Evolutionary conservation across 2,797 vertebrate genomes (phyloP).

Genomic region (Fratercula arctica): DNA sequence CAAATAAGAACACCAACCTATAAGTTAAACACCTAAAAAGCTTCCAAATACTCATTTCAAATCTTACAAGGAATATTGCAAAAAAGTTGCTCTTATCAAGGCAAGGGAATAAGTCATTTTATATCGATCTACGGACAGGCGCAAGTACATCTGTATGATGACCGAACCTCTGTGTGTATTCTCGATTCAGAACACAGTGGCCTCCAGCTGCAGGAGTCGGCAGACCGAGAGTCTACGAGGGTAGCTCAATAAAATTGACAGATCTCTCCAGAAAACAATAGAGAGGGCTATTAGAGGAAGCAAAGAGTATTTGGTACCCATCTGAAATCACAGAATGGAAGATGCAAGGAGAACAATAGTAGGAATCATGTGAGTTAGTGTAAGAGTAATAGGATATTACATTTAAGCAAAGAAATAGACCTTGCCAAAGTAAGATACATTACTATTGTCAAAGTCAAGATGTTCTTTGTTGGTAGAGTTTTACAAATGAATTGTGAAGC

Average conservation of each 20-base stretch:
- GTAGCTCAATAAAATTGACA: constrained; percentile 21
- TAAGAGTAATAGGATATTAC: neutral
- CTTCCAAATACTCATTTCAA: neutral
- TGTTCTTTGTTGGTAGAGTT: neutral
- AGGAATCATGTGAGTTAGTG: neutral
- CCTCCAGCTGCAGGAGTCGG: neutral
- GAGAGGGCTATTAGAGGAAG: constrained; percentile 2
- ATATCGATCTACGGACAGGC: neutral
- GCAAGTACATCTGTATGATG: neutral
- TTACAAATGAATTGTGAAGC: constrained; percentile 1
- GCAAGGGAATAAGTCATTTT: neutral
- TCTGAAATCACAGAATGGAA: constrained; percentile 19
- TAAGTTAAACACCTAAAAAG: neutral
- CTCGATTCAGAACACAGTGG: neutral
- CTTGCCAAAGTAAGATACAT: neutral
- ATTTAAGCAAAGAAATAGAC: neutral
- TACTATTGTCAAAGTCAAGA: neutral
- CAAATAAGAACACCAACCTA: neutral
- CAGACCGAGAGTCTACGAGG: neutral
- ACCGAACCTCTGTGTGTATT: neutral
- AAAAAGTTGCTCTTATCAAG: neutral
- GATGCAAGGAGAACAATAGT: neutral
- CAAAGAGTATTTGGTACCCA: neutral
- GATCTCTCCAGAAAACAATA: neutral
- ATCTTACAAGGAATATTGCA: neutral